Percentiles rank a stretch among this genome's conserved stretches.
Evolutionary conservation across 2,888 invertebrate genomes (phyloP).

Genomic region (Ophraella communa): DNA sequence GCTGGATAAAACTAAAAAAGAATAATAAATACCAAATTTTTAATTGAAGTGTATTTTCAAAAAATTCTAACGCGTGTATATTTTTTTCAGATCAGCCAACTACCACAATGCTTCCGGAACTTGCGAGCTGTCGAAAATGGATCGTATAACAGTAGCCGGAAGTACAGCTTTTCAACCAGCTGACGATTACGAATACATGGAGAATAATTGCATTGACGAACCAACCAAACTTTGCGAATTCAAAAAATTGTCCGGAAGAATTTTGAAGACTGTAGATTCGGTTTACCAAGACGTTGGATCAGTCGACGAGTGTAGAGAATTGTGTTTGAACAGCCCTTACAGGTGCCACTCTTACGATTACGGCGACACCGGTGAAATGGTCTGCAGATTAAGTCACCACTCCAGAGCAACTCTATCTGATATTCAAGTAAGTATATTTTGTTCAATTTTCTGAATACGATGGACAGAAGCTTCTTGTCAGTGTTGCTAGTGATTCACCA

Average conservation of each 20-base stretch:
- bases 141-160: constrained; percentile 86
- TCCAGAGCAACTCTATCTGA: constrained; percentile 87
- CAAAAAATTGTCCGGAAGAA: constrained; percentile 85
- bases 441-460: background rate
- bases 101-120: constrained; percentile 85
- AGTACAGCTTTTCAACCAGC: constrained; percentile 71
- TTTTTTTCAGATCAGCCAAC: constrained; percentile 80
- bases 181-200: constrained; percentile 78
- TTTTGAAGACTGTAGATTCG: constrained; percentile 91
- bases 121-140: constrained; percentile 90
- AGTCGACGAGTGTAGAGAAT: constrained; percentile 85
- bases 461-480: too few relatives aligned
- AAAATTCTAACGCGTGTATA: too few relatives aligned
- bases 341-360: constrained; percentile 93
- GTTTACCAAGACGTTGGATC: constrained; percentile 89
- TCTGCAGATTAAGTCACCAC: constrained; percentile 91
- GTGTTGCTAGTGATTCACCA: too few relatives aligned
- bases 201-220: constrained; percentile 92
- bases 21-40: too few relatives aligned
- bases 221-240: constrained; percentile 95
- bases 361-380: constrained; percentile 91
- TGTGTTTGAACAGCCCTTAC: constrained; percentile 88
- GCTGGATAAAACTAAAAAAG: too few relatives aligned
- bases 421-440: constrained; percentile 80
- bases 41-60: too few relatives aligned